Evolutionary conservation across 2,113 vertebrate species (phyloP).

Genomic region (Kryptolebias marmoratus): DNA sequence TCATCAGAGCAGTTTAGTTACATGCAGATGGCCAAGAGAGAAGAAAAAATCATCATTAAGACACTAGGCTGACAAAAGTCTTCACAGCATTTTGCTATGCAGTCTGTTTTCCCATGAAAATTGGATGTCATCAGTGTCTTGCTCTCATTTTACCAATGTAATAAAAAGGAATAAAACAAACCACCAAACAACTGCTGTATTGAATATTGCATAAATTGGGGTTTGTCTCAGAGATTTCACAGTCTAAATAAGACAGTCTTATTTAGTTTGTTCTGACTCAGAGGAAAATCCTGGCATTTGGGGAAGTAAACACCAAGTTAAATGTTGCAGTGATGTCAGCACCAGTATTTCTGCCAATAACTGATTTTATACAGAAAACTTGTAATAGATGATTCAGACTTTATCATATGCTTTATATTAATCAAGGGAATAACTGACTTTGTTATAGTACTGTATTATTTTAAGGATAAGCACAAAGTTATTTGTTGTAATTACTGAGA

Average conservation of each 20-base stretch:
- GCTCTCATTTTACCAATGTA: slow-evolving; percentile 43
- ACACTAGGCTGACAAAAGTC: slow-evolving; percentile 25
- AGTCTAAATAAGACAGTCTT: slow-evolving; percentile 53
- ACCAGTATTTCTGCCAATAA: slow-evolving; percentile 29
- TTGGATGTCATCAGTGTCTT: slow-evolving; percentile 48
- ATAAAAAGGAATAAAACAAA: slow-evolving; percentile 38
- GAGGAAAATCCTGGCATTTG: slow-evolving; percentile 36
- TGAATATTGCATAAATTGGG: slow-evolving; percentile 55
- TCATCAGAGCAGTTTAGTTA: slow-evolving; percentile 28
- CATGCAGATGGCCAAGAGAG: background rate
- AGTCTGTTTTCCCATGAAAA: slow-evolving; percentile 48
- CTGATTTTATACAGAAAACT: background rate
- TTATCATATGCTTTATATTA: background rate
- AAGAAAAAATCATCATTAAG: slow-evolving; percentile 30
- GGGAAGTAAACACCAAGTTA: slow-evolving; percentile 36
- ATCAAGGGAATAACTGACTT: too few relatives aligned
- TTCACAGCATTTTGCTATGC: slow-evolving; percentile 24
- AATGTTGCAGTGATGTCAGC: slow-evolving; percentile 31
- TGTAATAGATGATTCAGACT: slow-evolving; percentile 15
- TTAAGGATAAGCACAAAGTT: too few relatives aligned
- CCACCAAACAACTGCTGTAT: slow-evolving; percentile 22
- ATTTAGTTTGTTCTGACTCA: slow-evolving; percentile 46
- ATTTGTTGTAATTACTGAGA: too few relatives aligned
- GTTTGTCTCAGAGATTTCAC: slow-evolving; percentile 62
- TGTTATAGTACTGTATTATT: too few relatives aligned